These are phyloP conservation scores for Festucalex cinctus DNA, from an alignment of 2,113 vertebrate species.

Conservation along the genomic window DNA sequence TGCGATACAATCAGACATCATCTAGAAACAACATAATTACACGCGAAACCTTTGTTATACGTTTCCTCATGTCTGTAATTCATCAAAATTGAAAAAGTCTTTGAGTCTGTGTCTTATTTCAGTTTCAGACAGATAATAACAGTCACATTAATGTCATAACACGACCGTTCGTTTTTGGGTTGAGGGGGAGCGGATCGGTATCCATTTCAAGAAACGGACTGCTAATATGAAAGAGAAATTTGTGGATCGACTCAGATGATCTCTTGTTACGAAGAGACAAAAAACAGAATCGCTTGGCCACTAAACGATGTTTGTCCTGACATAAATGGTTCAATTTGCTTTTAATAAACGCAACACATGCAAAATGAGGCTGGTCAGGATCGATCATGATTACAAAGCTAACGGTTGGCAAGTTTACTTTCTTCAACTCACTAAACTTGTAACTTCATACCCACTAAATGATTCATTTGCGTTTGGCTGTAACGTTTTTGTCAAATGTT, in stretches of 20 bases:
- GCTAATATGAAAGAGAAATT: slow-evolving; percentile 43
- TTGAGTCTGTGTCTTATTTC: slow-evolving; percentile 58
- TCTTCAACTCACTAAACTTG: neutral
- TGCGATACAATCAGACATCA: slow-evolving; percentile 30
- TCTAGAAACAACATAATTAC: slow-evolving; percentile 40
- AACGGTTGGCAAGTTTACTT: slow-evolving; percentile 1
- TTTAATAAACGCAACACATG: slow-evolving; percentile 11
- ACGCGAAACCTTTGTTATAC: slow-evolving; percentile 26
- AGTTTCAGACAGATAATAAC: slow-evolving; percentile 48
- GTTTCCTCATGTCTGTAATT: slow-evolving; percentile 39
- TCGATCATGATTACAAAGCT: neutral
- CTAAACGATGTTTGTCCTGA: slow-evolving; percentile 15
- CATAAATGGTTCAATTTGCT: slow-evolving; percentile 24
- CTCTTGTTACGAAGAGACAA: slow-evolving; percentile 33
- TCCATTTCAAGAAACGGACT: slow-evolving; percentile 60
- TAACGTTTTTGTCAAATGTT: slow-evolving; percentile 19
- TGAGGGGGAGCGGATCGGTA: slow-evolving; percentile 20
- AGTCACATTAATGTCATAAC: slow-evolving; percentile 45
- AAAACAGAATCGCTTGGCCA: slow-evolving; percentile 13
- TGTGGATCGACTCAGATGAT: slow-evolving; percentile 43
- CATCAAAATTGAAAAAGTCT: slow-evolving; percentile 33
- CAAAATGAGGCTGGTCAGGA: slow-evolving; percentile 2
- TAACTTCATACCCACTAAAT: slow-evolving; percentile 2
- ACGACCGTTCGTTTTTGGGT: slow-evolving; percentile 38
- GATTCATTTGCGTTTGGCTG: slow-evolving; percentile 8